Base-by-base conservation (phyloP, 2,797 vertebrate genomes). In the Mionectes olivaceus region DNA sequence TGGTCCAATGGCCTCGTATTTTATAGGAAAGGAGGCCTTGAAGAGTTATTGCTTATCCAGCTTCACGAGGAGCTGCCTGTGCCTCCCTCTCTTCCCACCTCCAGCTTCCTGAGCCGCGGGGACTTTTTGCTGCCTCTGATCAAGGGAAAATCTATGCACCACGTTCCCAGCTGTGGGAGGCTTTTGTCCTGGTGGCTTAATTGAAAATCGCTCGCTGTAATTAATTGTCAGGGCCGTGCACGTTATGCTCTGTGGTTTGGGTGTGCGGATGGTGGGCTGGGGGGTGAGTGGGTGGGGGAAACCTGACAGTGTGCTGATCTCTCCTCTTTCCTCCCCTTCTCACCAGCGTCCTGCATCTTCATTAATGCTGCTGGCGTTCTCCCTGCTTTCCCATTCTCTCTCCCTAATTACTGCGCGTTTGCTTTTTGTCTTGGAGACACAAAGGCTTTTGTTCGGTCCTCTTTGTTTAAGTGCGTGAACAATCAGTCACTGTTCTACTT, bases 1-100 rank as follows among this genome's bases (percentile, higher is more conserved):
- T 35, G 64, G n/a, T 46, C n/a, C 2, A 1, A 1, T 46, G 33
- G 22, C 21, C 11, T 70, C 0, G 0, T 44, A 2, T 44, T 63
- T 60, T 19, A 17, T 33, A 24, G 55, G 13, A 39, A 35, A 10
- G 12, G 30, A 44, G 43, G n/a, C 23, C 25, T 73, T 33, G 13
- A 27, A 11, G 73, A 35, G 37, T 70, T 70, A 41, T 17, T 86
- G 64, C 19, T 50, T 37, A 18, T 39, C 73, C 24, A 8, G 2
- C 23, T 21, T 7, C 15, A 8, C 25, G 22, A 49, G 56, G 30
- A 63, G 60, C 50, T 73, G 59, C 4, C 28, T 65, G 12, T 52
- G 19, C 59, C 19, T 65, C 43, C 19, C 9, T 14, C 35, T 15
- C 21, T 64, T 27, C 47, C 35, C 30, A 33, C 9, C 12, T 7